Conservation (phyloP, 2,888 invertebrate species). For the Drosophila meridionalis region DNA sequence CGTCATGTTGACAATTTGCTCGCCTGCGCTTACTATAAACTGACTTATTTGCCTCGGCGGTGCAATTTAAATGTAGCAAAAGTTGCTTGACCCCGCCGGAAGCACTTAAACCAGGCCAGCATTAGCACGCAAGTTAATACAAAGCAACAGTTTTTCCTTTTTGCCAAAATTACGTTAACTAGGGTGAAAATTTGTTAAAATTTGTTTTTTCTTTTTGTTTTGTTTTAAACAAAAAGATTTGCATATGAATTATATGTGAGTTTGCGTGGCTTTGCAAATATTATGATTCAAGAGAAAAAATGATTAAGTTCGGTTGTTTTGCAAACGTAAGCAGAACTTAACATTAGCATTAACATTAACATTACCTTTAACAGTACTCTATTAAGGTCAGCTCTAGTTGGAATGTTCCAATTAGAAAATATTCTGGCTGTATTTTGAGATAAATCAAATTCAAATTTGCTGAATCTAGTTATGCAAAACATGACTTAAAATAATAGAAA, state of each 20-base stretch:
- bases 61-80: slow-evolving; percentile 62
- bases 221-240: neutral
- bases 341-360: neutral
- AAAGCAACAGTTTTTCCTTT: neutral
- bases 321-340: neutral
- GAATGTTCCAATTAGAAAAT: neutral
- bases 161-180: neutral
- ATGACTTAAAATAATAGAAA: neutral
- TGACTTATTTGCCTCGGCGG: slow-evolving; percentile 68
- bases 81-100: slow-evolving; percentile 60
- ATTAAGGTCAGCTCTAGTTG: neutral
- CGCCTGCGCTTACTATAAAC: slow-evolving; percentile 44
- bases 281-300: neutral
- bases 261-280: neutral
- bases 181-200: neutral
- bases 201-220: neutral
- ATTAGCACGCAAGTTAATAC: neutral
- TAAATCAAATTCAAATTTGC: neutral
- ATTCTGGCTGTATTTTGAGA: neutral
- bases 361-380: neutral
- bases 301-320: neutral
- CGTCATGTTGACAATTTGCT: slow-evolving; percentile 72
- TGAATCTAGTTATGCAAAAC: neutral
- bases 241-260: neutral
- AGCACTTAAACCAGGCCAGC: slow-evolving; percentile 25